Base-by-base conservation (phyloP, 2,797 vertebrate species). In the Sternotherus odoratus region DNA sequence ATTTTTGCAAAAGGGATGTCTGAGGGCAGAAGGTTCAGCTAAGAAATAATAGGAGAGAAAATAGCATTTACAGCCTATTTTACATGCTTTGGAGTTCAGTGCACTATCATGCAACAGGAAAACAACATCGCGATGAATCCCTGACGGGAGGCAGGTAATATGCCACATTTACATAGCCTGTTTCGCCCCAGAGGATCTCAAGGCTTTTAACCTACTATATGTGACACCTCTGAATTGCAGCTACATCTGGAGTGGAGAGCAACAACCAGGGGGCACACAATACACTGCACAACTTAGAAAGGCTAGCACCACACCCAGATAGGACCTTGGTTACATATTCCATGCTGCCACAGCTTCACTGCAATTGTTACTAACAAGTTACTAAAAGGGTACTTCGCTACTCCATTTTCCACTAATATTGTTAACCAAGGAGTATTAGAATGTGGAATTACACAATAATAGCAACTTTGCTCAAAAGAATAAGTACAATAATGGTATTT, bases 1-100 rank as follows among this genome's bases (percentile, higher is more conserved):
- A 60, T 60, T 33, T 30, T 60, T 60, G 13, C 57, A 16, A 16
- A 60, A 60, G 30, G 6, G 15, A 60, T 8, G 30, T 30, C 28
- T 60, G 57, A 80, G 51, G 72, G 60, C 15, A 46, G 11, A 16
- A 1, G 7, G 10, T 56, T 77, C 50, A 13, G 39, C n/a, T n/a
- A n/a, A n/a, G n/a, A n/a, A n/a, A 50, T 24, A 81, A 2, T 6
- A 77, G 63, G 54, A 39, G 0, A 88, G 86, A 92, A 94, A 56
- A 0, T 12, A 5, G 24, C 53, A 83, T 6, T 0, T 5, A 12
- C 0, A 0, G 30, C 0, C 0, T 39, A 74, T 56, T 92, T 91
- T 7, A 3, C 2, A 2, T 0, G 2, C 1, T 0, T 30, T 81
- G 30, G 17, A 63, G 39, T 53, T 53, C 51, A 53, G 51, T 53